Conservation (phyloP, 1,140 invertebrate species). For the Galendromus occidentalis region DNA sequence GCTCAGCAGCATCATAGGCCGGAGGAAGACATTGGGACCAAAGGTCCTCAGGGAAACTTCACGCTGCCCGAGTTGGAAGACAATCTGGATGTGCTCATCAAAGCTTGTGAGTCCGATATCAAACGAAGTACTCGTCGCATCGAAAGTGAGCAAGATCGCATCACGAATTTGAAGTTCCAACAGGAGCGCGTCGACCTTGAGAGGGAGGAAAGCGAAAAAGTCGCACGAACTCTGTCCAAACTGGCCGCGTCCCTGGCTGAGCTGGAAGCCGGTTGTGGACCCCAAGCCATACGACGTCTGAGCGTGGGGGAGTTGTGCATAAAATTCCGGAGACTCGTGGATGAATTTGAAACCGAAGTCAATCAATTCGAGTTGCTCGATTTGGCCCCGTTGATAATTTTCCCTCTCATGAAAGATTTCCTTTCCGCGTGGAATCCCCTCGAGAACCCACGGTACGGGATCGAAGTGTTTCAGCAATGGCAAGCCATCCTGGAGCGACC, state of each 20-base stretch:
- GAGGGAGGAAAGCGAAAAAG: slow-evolving; percentile 47
- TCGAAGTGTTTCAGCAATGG: slow-evolving; percentile 51
- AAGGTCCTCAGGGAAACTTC: slow-evolving; percentile 30
- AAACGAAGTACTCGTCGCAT: slow-evolving; percentile 63
- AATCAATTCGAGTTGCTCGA: slow-evolving; percentile 32
- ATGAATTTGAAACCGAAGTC: slow-evolving; percentile 35
- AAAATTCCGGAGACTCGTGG: slow-evolving; percentile 49
- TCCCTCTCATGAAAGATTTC: slow-evolving; percentile 42
- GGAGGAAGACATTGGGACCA: slow-evolving; percentile 31
- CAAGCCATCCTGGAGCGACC: slow-evolving; percentile 36
- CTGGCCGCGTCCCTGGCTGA: slow-evolving; percentile 26
- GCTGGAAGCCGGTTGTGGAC: not conserved
- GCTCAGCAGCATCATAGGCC: slow-evolving; percentile 36
- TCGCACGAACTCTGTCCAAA: slow-evolving; percentile 48
- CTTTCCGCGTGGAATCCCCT: slow-evolving; percentile 54
- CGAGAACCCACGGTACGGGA: slow-evolving; percentile 35
- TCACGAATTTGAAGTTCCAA: slow-evolving; percentile 57
- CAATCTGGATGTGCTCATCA: slow-evolving; percentile 73
- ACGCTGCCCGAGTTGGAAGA: slow-evolving; percentile 68
- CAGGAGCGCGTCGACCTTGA: slow-evolving; percentile 44
- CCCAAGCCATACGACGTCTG: not conserved
- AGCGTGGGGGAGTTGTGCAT: slow-evolving; percentile 48
- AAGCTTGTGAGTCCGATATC: slow-evolving; percentile 85
- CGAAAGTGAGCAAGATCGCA: slow-evolving; percentile 49
- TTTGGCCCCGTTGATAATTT: slow-evolving; percentile 23